Evolutionary conservation across 2,797 vertebrate genomes (phyloP), one percentile per base, ranked within the genome.

Genomic region (Lagorchestes hirsutus): DNA sequence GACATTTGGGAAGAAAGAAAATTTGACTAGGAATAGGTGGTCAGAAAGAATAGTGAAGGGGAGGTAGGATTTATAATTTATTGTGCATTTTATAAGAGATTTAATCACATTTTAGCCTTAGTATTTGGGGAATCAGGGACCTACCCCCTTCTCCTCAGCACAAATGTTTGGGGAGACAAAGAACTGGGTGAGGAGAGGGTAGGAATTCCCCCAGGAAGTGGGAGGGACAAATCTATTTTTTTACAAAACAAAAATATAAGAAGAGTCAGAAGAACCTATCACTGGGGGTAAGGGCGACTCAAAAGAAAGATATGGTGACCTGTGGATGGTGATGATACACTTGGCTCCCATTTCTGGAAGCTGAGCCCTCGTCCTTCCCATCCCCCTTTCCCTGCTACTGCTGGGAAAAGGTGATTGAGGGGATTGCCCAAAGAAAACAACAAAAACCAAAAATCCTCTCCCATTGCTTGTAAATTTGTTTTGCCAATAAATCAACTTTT

Each of bases 41-140:
- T 82, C 18, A 87, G 74, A 87, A 87, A 82, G 74, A 82, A 46
- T 27, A 82, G n/a, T 0, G 46, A 50, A 46, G 22, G 22, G 9
- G 91, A 5, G 28, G 34, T 57, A 87, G 34, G 28, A 57, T 31
- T 90, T 97, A 94, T 98, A 97, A 98, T 94, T 98, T 98, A 98
- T 59, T 93, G 82, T 92, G 67, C 82, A 93, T 97, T 97, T 97
- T 95, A 93, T 97, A 91, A 95, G 93, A 91, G 90, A 52, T 97
- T 67, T 91, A 34, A 40, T 55, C 90, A 46, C 58, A 56, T 58
- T 95, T 92, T 28, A 52, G 91, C 93, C 95, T 94, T n/a, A 82
- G 29, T 31, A 93, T 12, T 56, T 57, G 40, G 56, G 82, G 95
- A 93, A 52, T 12, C 93, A 62, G 11, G 54, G 91, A 91, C 90